phyloP scores from a whole-genome alignment of 2,113 vertebrate species.

The Cinclus cinclus region DNA sequence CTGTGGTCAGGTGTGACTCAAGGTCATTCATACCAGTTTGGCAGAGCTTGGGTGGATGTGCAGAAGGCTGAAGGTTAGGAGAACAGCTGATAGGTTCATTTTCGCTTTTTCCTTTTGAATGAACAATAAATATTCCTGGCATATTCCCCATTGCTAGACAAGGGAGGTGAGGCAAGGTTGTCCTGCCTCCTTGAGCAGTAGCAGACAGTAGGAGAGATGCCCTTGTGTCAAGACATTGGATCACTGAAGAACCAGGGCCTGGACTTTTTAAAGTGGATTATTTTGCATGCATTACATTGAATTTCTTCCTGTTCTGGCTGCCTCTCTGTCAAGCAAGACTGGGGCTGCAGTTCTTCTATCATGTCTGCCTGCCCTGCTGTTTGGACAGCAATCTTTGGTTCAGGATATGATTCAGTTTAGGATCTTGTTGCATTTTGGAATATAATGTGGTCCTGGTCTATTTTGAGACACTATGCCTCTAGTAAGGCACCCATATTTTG shows the following conservation, averaged over 20 bases:
- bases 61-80: not conserved
- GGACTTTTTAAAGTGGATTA: not conserved
- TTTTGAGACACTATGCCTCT: not conserved
- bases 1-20: not conserved
- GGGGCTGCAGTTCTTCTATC: not conserved
- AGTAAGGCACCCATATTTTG: not conserved
- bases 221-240: not conserved
- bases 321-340: not conserved
- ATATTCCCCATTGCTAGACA: not conserved
- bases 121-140: not conserved
- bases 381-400: not conserved
- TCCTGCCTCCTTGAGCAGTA: not conserved
- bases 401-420: not conserved
- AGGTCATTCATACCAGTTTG: fast-evolving
- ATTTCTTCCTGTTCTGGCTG: not conserved
- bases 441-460: not conserved
- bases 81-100: not conserved
- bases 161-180: not conserved
- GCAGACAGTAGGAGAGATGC: not conserved
- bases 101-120: not conserved
- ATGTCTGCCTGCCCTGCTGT: not conserved
- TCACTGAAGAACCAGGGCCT: not conserved
- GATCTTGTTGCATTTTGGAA: not conserved
- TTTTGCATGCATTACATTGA: not conserved
- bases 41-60: not conserved